Conservation (phyloP, 2,797 vertebrate genomes). For the Girardinus metallicus region DNA sequence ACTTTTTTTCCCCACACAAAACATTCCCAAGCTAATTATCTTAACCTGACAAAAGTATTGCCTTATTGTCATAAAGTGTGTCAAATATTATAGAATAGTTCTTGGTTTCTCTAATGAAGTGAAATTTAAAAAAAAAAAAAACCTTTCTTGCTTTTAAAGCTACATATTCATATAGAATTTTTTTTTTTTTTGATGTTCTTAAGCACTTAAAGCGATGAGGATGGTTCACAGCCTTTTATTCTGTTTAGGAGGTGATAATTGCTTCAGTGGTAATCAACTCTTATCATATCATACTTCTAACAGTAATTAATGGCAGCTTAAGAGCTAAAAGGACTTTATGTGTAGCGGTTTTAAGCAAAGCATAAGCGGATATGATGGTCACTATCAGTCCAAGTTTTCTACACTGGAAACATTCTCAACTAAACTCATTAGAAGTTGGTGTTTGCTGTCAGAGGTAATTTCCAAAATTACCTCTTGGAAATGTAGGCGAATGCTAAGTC, state of each 20-base stretch:
- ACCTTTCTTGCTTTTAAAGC: conserved; percentile 20
- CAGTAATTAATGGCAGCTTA: conserved; percentile 37
- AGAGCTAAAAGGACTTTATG: conserved; percentile 22
- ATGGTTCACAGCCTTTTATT: conserved; percentile 41
- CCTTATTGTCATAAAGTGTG: not conserved
- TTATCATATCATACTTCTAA: conserved; percentile 33
- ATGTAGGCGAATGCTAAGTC: not conserved
- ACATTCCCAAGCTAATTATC: conserved; percentile 15
- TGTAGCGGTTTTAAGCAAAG: conserved; percentile 3
- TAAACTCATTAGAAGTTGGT: not conserved
- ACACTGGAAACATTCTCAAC: conserved; percentile 10
- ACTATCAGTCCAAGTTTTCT: conserved; percentile 16
- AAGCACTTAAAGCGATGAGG: conserved; percentile 35
- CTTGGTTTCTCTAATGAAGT: conserved; percentile 44
- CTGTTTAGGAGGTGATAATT: conserved; percentile 46
- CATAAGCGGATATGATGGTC: conserved; percentile 7
- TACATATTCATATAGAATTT: conserved; percentile 25
- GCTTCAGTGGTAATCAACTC: conserved; percentile 39
- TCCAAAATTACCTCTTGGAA: not conserved
- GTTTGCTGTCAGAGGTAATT: conserved; percentile 10
- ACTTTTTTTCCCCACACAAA: conserved; percentile 6
- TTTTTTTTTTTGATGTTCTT: conserved; percentile 47
- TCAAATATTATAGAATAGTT: conserved; percentile 18
- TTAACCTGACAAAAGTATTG: conserved; percentile 2
- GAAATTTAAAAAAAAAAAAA: conserved; percentile 37